Base-by-base conservation (phyloP, 2,113 vertebrate species). In the Xiphophorus hellerii region DNA sequence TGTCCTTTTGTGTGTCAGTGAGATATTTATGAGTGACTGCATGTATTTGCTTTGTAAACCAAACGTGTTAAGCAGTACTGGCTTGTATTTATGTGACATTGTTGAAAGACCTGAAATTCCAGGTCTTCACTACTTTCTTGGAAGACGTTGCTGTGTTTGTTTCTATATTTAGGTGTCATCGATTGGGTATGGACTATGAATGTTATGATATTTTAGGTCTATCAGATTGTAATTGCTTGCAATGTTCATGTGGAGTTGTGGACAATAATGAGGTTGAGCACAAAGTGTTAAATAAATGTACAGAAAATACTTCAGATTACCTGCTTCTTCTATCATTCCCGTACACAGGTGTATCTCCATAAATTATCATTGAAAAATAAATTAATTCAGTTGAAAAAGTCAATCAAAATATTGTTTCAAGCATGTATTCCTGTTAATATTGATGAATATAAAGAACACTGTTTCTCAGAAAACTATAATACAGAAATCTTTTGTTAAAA, bases 201-300 rank as follows among this genome's bases (percentile, higher is more conserved):
- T 89, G 78, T 88, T 78, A 73, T 79, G 77, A 61, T 39, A 61
- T 71, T 65, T 65, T 78, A 63, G 66, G 77, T 84, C 80, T 80
- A 78, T 76, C 30, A 29, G 62, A 75, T 72, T 84, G 65, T 78
- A 71, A 73, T 76, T 76, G 90, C 78, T 84, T 86, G 71, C 77
- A 74, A 77, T 89, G 77, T 87, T 88, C 77, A 91, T 87, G 82
- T 84, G 80, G 81, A 82, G 81, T 80, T 90, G 85, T 87, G 74
- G 42, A 79, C 60, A 73, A 58, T 85, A 84, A 84, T n/a, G 61
- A 67, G 81, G 79, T 88, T 87, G 73, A 84, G 54, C 76, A 70
- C 22, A 80, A 69, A 11, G 77, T 83, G 80, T 84, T 70, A 81
- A 91, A 91, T 87, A 83, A 82, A 91, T 85, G 29, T 83, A 77